phyloP scores from a whole-genome alignment of 1,140 invertebrate genomes.

The Goniozus legneri region DNA sequence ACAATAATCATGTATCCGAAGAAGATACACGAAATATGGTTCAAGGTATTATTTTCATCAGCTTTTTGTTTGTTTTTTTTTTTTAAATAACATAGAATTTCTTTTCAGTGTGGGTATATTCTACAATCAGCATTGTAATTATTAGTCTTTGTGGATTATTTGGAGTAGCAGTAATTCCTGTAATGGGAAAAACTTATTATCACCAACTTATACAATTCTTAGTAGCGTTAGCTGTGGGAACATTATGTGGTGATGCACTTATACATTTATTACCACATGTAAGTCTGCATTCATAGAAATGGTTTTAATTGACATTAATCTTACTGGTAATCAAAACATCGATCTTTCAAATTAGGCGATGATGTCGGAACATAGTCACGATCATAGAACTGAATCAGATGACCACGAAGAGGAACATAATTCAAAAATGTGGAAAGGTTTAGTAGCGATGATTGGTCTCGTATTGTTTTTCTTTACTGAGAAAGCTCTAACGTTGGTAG shows the following conservation, averaged over 20 bases:
- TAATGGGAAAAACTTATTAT: constrained; percentile 87
- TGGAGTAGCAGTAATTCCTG: constrained; percentile 80
- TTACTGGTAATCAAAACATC: no score
- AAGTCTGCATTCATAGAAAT: constrained; percentile 39
- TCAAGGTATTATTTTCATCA: no score
- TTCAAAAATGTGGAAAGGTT: constrained; percentile 76
- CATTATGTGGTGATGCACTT: constrained; percentile 86
- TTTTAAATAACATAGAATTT: no score
- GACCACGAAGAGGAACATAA: constrained; percentile 53
- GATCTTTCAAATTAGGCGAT: no score
- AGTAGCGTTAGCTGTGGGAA: constrained; percentile 87
- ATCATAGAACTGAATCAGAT: constrained; percentile 36
- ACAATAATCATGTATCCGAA: constrained; percentile 16
- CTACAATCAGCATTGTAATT: constrained; percentile 72
- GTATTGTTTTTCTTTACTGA: constrained; percentile 86
- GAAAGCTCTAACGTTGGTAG: constrained; percentile 73
- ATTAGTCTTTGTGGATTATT: constrained; percentile 83
- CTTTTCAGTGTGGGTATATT: constrained; percentile 78
- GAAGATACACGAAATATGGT: constrained; percentile 39
- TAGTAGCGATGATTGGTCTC: constrained; percentile 77
- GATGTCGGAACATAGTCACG: constrained; percentile 42
- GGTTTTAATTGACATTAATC: not conserved
- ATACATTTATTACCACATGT: constrained; percentile 91
- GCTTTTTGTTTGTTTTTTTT: no score
- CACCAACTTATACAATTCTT: constrained; percentile 87